phyloP scores from a whole-genome alignment of 2,797 vertebrate species.

The Aselliscus stoliczkanus region DNA sequence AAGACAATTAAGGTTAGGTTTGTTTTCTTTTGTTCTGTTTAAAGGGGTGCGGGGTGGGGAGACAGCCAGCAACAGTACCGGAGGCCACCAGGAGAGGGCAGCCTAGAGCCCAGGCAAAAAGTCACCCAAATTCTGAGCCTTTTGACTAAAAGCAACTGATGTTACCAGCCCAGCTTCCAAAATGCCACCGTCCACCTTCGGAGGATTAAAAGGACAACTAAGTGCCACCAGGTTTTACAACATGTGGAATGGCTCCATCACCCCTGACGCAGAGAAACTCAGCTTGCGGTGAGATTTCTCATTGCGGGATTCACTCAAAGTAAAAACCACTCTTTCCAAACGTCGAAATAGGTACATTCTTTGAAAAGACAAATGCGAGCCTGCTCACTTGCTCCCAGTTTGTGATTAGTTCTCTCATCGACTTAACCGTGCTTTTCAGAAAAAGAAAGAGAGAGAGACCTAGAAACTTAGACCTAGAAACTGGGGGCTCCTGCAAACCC shows the following conservation, averaged over 20 bases:
- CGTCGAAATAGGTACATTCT: slow-evolving; percentile 15
- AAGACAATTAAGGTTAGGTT: background rate
- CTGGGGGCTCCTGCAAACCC: background rate
- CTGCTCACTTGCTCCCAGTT: background rate
- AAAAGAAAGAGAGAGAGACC: background rate
- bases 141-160: background rate
- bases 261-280: slow-evolving; percentile 37
- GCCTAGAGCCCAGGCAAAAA: background rate
- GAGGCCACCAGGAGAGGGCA: slow-evolving; percentile 30
- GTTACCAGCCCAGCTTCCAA: background rate
- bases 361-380: background rate
- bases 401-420: background rate
- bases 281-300: background rate
- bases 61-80: background rate
- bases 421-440: background rate
- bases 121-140: background rate
- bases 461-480: background rate
- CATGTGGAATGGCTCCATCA: slow-evolving; percentile 13
- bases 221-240: background rate
- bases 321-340: slow-evolving; percentile 58
- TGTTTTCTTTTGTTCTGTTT: background rate
- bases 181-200: background rate
- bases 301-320: slow-evolving; percentile 32
- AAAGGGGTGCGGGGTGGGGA: background rate
- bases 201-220: background rate